Evolutionary conservation across 2,113 vertebrate species (phyloP).

Genomic region (Pomatorhinus ruficollis): DNA sequence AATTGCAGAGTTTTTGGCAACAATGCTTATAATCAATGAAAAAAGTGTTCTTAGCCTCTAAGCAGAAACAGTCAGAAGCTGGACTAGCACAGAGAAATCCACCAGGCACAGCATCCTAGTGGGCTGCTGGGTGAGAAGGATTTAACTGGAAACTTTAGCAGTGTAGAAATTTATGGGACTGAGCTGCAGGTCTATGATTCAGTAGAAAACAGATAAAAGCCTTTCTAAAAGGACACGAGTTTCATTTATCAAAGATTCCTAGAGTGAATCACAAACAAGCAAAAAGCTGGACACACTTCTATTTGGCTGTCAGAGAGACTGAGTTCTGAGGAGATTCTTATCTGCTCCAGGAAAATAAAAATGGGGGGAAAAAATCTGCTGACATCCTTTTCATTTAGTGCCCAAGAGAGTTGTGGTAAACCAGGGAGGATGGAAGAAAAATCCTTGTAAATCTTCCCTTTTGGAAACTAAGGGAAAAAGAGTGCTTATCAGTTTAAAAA

Average conservation of each 20-base stretch:
- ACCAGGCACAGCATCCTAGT: neutral
- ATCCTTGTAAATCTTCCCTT: neutral
- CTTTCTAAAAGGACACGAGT: neutral
- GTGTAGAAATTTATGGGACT: neutral
- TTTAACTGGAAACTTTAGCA: neutral
- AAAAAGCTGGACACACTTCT: neutral
- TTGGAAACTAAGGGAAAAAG: neutral
- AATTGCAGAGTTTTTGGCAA: neutral
- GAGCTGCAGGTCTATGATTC: neutral
- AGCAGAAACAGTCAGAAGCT: neutral
- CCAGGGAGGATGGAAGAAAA: neutral
- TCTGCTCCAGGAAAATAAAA: neutral
- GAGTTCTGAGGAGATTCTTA: neutral
- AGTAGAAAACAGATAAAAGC: neutral
- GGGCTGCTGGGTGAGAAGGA: neutral
- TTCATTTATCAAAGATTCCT: neutral
- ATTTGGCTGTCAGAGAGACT: neutral
- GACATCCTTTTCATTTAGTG: neutral
- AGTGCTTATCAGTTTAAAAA: neutral
- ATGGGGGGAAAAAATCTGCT: neutral
- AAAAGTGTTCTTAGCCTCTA: neutral
- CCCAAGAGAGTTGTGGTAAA: neutral
- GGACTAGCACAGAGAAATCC: neutral
- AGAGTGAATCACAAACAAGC: neutral
- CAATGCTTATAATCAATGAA: neutral